Base-by-base conservation (phyloP, 2,888 invertebrate genomes). In the Pycnomerus fuliginosus region DNA sequence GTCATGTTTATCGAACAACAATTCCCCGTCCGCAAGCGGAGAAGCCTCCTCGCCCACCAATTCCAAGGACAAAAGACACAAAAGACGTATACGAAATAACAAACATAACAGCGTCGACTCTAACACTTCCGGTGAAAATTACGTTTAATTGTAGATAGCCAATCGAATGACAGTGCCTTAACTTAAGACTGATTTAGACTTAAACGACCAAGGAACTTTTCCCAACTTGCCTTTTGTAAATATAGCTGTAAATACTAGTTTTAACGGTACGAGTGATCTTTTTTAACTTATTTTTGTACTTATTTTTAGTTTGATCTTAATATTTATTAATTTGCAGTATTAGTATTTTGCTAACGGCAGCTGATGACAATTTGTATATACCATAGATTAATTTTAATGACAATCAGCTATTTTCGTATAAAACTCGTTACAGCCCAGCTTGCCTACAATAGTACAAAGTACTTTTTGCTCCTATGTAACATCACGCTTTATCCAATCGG, bases 1-100 rank as follows among this genome's bases (percentile, higher is more conserved):
- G 77, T 82, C 84, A 32, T 83, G 83, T 70, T 71, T 84, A 57
- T 68, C 75, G 50, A 84, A 84, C 71, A 84, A 84, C 72, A 84
- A 82, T 60, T 72, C 71, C 48, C 45, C 42, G 16, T 38, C 48
- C 23, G 44, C 29, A 14, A 44, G 40, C 27, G 48, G 38, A 17
- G 46, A 45, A 39, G 52, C 51, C 16, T 43, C 54, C 20, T 44
- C 55, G 12, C 36, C 40, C 35, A 47, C 40, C 34, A 49, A 52
- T 2, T n/a, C 30, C 23, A 55, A 50, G 38, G 52, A 56, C 25
- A 45, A 39, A 39, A 47, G 41, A 17, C 48, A 46, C 16, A 48
- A 41, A 23, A 55, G 50, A 46, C 48, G 54, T 8, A 56, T 53
- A 33, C 51, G 40, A 29, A n/a, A n/a, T n/a, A 53, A 38, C 27